Percentiles rank a stretch among this genome's conserved stretches.
phyloP scores from a whole-genome alignment of 2,797 vertebrate species.

The Hybognathus amarus region DNA sequence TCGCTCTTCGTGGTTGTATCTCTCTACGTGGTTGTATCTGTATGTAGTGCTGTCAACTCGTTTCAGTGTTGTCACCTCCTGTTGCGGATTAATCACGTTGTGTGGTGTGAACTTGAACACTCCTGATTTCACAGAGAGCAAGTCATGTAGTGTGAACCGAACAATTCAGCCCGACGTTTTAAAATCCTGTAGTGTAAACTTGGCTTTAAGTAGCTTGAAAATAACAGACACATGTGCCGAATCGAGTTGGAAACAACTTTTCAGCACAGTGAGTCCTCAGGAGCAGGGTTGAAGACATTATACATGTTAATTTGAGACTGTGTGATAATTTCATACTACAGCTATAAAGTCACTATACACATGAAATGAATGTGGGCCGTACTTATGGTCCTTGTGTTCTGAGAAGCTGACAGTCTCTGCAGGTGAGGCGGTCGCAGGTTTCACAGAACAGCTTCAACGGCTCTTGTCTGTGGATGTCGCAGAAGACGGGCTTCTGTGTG shows the following conservation, averaged over 20 bases:
- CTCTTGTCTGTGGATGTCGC: slow-evolving; percentile 96
- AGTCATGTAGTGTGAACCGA: too few relatives aligned
- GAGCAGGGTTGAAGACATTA: not conserved
- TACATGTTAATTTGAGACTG: not conserved
- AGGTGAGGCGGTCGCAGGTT: slow-evolving; percentile 96
- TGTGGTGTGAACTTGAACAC: too few relatives aligned
- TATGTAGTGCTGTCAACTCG: too few relatives aligned
- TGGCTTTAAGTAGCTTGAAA: not conserved
- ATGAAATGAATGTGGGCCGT: slow-evolving; percentile 28
- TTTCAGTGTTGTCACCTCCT: too few relatives aligned
- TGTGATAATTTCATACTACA: not conserved
- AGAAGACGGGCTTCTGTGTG: slow-evolving; percentile 93
- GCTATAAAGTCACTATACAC: not conserved
- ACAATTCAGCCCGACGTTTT: too few relatives aligned
- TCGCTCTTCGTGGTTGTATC: too few relatives aligned
- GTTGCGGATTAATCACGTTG: too few relatives aligned
- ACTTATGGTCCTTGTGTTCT: slow-evolving; percentile 99
- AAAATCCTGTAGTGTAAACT: too few relatives aligned
- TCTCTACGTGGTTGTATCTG: too few relatives aligned
- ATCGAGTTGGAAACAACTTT: not conserved
- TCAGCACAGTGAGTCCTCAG: not conserved
- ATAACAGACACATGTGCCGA: not conserved
- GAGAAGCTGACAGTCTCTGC: slow-evolving; percentile 94
- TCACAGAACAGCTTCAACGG: slow-evolving; percentile 97
- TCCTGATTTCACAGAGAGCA: too few relatives aligned